phyloP scores from a whole-genome alignment of 2,797 vertebrate genomes.

The Ambastaia sidthimunki region DNA sequence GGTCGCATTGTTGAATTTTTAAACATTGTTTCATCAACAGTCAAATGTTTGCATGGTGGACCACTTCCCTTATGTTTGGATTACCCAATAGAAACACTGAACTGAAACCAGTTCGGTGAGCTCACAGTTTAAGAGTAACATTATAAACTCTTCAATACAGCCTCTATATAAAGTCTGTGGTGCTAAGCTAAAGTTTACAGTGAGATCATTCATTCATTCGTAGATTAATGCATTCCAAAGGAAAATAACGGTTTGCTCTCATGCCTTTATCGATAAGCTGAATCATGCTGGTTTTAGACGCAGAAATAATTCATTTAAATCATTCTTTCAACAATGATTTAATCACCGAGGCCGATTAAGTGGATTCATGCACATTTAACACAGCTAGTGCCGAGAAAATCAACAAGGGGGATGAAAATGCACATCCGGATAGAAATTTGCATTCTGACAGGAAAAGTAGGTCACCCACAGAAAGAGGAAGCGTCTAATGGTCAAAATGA shows the following conservation, averaged over 20 bases:
- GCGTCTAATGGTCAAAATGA: slow-evolving; percentile 62
- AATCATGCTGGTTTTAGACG: slow-evolving; percentile 36
- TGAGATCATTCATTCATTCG: neutral
- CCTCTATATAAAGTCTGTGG: too few relatives aligned
- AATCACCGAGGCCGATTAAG: slow-evolving; percentile 19
- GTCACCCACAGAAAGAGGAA: slow-evolving; percentile 12
- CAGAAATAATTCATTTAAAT: slow-evolving; percentile 21
- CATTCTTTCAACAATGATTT: slow-evolving; percentile 35
- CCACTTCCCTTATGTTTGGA: too few relatives aligned
- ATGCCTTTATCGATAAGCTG: neutral
- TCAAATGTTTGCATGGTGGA: too few relatives aligned
- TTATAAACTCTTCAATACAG: neutral
- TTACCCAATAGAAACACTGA: too few relatives aligned
- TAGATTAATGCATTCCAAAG: slow-evolving; percentile 3
- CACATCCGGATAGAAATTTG: neutral
- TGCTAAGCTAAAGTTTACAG: neutral
- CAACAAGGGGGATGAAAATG: neutral
- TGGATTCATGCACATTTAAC: slow-evolving; percentile 20
- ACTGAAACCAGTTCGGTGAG: too few relatives aligned
- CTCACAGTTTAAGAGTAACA: too few relatives aligned
- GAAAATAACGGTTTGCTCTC: neutral
- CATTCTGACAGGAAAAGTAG: neutral
- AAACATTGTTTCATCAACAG: too few relatives aligned
- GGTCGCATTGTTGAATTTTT: too few relatives aligned
- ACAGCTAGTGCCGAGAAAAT: neutral